phyloP scores from a whole-genome alignment of 1,140 invertebrate species.

The Cydia fagiglandana region DNA sequence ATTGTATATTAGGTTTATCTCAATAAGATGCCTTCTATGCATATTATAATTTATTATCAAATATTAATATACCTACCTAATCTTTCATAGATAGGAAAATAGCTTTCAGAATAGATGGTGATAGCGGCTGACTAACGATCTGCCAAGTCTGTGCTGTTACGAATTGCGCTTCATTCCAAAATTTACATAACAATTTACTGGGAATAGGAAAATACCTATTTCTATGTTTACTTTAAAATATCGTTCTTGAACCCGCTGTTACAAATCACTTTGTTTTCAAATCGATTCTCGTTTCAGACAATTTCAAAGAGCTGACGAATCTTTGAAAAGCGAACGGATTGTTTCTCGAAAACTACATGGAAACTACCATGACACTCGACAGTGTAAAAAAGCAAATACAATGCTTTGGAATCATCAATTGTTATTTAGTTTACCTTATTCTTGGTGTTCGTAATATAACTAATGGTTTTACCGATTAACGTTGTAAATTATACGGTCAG shows the following conservation, averaged over 20 bases:
- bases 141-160: neutral
- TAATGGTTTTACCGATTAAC: slow-evolving; percentile 15
- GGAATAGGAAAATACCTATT: neutral
- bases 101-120: neutral
- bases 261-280: slow-evolving; percentile 29
- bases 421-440: neutral
- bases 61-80: no score
- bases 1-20: no score
- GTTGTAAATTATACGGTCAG: neutral
- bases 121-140: neutral
- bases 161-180: neutral
- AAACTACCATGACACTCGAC: neutral
- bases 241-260: neutral
- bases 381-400: neutral
- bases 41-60: no score
- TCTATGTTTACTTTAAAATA: neutral
- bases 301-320: slow-evolving; percentile 10
- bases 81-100: no score
- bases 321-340: neutral
- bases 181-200: slow-evolving; percentile 1
- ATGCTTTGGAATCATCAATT: neutral
- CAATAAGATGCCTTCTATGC: no score
- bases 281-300: slow-evolving; percentile 15
- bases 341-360: no score
- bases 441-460: neutral